Base-by-base conservation (phyloP, 2,888 invertebrate species). In the Agrotis clavis region DNA sequence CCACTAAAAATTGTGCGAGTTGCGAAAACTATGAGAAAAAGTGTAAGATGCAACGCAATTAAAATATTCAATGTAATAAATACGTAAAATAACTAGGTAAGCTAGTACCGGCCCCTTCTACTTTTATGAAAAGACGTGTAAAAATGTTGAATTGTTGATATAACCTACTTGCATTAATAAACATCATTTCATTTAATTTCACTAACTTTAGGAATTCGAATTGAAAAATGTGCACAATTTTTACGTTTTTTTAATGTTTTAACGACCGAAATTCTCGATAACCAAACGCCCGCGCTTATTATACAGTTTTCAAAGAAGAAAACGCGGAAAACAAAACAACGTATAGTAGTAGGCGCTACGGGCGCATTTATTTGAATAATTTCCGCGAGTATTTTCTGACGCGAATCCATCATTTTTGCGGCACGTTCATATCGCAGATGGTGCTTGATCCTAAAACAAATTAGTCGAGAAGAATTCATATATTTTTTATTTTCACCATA, bases 291-390 rank as follows among this genome's bases (percentile, higher is more conserved):
- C 35, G 25, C 51, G 14, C 50, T 66, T 79, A 74, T 77, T 81
- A 82, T 84, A 71, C 82, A 82, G 74, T 82, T 84, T 76, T 65
- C 68, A 67, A 79, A 72, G 67, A 82, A 79, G 70, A 77, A 79
- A 79, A 74, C 69, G 57, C 68, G 30, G 75, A 64, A 80, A 86
- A 90, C 86, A 89, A 89, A 90, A 90, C 85, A 87, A 77, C 67
- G 59, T 54, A n/a, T n/a, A n/a, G n/a, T n/a, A 82, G 77, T 81
- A 63, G 83, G 83, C 81, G 94, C 88, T 93, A 74, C 77, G 67
- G 82, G 82, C 81, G 94, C 88, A 93, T 94, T 91, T 88, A 95
- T 95, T 95, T 93, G 90, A 95, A 95, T 95, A 94, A 92, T 92
- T 94, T 89, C 81, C 82, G 74, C 66, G 50, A 81, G 78, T 87